phyloP scores from a whole-genome alignment of 2,888 invertebrate genomes.

The Meta bourneti region DNA sequence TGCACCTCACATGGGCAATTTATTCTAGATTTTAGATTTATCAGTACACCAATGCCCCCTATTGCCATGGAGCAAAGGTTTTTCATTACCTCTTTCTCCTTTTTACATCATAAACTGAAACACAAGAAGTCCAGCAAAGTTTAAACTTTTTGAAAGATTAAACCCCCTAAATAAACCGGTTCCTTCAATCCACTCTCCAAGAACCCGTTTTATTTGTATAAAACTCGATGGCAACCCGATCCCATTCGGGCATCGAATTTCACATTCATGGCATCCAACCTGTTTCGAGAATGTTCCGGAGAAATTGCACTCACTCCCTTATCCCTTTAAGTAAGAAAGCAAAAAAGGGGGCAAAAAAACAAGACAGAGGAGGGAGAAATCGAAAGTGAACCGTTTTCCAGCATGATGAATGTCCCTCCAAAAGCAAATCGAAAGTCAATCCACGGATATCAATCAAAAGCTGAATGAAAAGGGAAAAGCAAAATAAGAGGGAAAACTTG shows the following conservation, averaged over 20 bases:
- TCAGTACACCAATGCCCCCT: no score
- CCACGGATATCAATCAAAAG: conserved; percentile 10
- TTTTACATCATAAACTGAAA: no score
- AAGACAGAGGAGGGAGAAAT: background rate
- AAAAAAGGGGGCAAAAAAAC: background rate
- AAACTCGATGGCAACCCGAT: background rate
- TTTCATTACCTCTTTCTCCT: no score
- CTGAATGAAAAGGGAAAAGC: background rate
- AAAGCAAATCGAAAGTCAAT: conserved; percentile 41
- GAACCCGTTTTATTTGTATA: no score
- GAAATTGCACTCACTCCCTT: background rate
- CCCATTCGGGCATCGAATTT: background rate
- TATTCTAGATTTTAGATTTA: no score
- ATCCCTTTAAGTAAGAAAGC: background rate
- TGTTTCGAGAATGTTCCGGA: background rate
- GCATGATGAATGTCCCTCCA: conserved; percentile 37
- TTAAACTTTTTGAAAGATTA: background rate
- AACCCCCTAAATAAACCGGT: background rate
- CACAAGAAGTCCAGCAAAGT: no score
- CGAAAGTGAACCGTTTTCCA: conserved; percentile 4
- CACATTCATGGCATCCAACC: background rate
- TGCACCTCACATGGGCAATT: no score
- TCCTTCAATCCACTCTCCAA: background rate
- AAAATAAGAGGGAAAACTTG: background rate
- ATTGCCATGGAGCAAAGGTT: no score